Base-by-base conservation (phyloP, 1,140 invertebrate species). In the Temnothorax nylanderi region DNA sequence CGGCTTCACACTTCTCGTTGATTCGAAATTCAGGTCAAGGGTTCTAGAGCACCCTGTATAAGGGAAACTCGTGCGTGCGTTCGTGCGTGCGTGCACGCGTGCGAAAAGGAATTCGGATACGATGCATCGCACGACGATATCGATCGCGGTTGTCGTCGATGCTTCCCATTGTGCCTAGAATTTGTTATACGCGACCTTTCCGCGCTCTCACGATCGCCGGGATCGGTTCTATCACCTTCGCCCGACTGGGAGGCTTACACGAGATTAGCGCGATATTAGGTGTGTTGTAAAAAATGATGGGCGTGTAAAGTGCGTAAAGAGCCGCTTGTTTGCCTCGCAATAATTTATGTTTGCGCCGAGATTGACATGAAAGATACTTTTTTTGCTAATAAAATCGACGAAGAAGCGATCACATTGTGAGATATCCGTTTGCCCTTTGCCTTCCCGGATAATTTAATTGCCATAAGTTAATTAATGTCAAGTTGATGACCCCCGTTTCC, bases 101-200 rank as follows among this genome's bases (percentile, higher is more conserved):
- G 58, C 10, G 56, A 41, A 76, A 34, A 64, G 54, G 72, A 85
- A 86, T 81, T 44, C 44, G 74, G 71, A 21, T 77, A 47, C 34
- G 18, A 13, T 81, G 44, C 62, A 81, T 32, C 37, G 49, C 5
- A 26, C n/a, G 7, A 3, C 21, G 4, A 80, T 81, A 69, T 81
- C 77, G 34, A 71, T 71, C 49, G 49, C 10, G 34, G 16, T 88
- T 89, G 74, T 89, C 82, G 81, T 58, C 58, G n/a, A 18, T 62
- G 56, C 72, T 18, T 21, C 37, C 80, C 44, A 88, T 89, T 88
- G 80, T 85, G 60, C 76, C 56, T 21, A 58, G 32, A 58, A 88
- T 81, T 56, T 41, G 74, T 74, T 88, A 54, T 60, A 76, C 16
- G 32, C n/a, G 21, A 65, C 32, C 32, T 37, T 88, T 80, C 65